Evolutionary conservation across 2,888 invertebrate genomes (phyloP).

Genomic region (Dioctria rufipes): DNA sequence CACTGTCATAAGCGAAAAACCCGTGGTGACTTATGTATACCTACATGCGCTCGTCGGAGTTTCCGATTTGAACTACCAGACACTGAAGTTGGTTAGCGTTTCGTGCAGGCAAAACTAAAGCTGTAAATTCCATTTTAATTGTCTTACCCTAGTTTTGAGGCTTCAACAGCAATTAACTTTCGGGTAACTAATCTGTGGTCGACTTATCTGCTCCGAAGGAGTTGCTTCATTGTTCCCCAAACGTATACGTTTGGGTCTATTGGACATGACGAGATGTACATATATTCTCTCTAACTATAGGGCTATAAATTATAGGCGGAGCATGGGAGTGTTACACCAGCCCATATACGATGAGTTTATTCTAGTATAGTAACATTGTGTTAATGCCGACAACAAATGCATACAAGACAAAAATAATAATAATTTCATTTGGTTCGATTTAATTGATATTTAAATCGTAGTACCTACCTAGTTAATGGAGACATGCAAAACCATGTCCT

Average conservation of each 20-base stretch:
- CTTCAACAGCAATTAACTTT: conserved; percentile 43
- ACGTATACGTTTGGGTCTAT: not conserved
- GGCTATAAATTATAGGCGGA: conserved; percentile 30
- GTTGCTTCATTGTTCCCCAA: conserved; percentile 27
- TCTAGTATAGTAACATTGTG: conserved; percentile 4
- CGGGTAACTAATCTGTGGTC: conserved; percentile 37
- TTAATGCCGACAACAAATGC: not conserved
- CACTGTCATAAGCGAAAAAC: conserved; percentile 22
- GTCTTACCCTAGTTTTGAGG: conserved; percentile 37
- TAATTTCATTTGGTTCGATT: not conserved
- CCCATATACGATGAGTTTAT: conserved; percentile 35
- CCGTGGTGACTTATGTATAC: no score
- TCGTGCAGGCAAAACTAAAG: conserved; percentile 7
- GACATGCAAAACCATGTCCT: conserved; percentile 8
- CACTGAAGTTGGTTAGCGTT: not conserved
- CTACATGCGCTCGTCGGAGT: not conserved
- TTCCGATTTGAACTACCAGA: not conserved
- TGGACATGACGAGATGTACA: not conserved
- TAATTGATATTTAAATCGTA: conserved; percentile 25
- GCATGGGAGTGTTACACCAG: not conserved
- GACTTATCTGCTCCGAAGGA: conserved; percentile 41
- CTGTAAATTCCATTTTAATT: conserved; percentile 44
- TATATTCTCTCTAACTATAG: not conserved
- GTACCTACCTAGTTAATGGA: not conserved
- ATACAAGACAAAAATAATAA: conserved; percentile 14